Base-by-base conservation (phyloP, 2,113 vertebrate genomes). In the Micromys minutus region DNA sequence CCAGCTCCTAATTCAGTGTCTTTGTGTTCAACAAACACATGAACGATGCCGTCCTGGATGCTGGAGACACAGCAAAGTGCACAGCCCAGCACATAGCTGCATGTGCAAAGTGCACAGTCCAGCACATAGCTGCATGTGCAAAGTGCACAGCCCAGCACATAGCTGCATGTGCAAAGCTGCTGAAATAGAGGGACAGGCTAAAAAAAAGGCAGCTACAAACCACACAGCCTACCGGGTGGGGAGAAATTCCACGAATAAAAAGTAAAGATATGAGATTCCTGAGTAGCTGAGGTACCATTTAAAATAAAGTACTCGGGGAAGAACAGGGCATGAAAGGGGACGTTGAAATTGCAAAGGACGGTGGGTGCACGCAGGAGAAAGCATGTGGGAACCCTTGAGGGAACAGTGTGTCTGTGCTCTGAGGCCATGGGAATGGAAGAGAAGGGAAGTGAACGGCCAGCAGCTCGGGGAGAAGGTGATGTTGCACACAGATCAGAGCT, bases 311-410 rank as follows among this genome's bases (percentile, higher is more conserved):
- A 3, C 61, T 26, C 55, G 55, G 17, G 79, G 39, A 86, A 88
- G 74, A 11, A 34, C 26, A 71, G 15, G 12, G 15, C 19, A 2
- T 31, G 45, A n/a, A 2, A 5, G 13, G n/a, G 76, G 22, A 10
- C 26, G 0, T 8, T 2, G 36, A 57, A n/a, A 4, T 12, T 8
- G 36, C 34, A 50, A n/a, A 22, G 42, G 34, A 39, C 36, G 75
- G 22, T 2, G 15, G 57, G 0, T 11, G 1, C 12, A 1, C 7
- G 21, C 39, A 34, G 16, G 3, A 0, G n/a, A 3, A 7, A 65
- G 42, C 59, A 67, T 5, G 15, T 2, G 29, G 12, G 39, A 61
- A 31, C 22, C 69, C 75, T 52, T 0, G 61, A 0, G 50, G 39
- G 63, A 8, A 13, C 65, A 26, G 12, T 2, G 7, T 4, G 34